These are phyloP conservation scores for Pseudochirops cupreus DNA, from an alignment of 2,797 vertebrate species.

Conservation along the genomic window DNA sequence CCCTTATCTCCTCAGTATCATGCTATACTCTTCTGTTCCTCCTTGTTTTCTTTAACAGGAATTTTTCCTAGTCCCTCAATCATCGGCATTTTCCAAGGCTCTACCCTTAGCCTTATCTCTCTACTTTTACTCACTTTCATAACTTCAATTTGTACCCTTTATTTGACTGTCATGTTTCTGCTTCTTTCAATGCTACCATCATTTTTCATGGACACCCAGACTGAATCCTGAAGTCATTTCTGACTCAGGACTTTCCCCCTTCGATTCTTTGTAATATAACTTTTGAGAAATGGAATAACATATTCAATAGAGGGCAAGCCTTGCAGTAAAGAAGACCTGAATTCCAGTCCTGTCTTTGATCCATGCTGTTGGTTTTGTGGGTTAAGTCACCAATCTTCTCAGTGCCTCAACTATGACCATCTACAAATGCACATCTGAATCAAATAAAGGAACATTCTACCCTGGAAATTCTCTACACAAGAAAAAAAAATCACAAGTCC, in stretches of 20 bases:
- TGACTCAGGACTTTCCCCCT: background rate
- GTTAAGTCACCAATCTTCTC: background rate
- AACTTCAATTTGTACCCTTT: background rate
- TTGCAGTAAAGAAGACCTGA: background rate
- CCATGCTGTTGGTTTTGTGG: background rate
- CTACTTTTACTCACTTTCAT: background rate
- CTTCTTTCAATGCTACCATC: background rate
- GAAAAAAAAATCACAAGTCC: background rate
- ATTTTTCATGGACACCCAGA: background rate
- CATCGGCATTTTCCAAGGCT: background rate
- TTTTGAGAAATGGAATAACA: background rate
- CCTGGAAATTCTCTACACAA: background rate
- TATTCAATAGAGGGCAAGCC: background rate
- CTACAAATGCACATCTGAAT: background rate
- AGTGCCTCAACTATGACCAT: background rate
- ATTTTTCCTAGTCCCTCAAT: background rate
- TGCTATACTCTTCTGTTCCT: background rate
- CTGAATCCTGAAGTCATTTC: background rate
- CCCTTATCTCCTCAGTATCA: background rate
- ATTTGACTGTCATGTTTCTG: background rate
- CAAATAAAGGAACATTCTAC: background rate
- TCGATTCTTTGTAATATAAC: background rate
- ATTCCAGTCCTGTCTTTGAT: background rate
- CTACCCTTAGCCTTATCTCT: background rate
- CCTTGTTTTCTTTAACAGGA: background rate